These are phyloP conservation scores for Oncorhynchus nerka DNA, from an alignment of 2,113 vertebrate genomes.

Conservation along the genomic window DNA sequence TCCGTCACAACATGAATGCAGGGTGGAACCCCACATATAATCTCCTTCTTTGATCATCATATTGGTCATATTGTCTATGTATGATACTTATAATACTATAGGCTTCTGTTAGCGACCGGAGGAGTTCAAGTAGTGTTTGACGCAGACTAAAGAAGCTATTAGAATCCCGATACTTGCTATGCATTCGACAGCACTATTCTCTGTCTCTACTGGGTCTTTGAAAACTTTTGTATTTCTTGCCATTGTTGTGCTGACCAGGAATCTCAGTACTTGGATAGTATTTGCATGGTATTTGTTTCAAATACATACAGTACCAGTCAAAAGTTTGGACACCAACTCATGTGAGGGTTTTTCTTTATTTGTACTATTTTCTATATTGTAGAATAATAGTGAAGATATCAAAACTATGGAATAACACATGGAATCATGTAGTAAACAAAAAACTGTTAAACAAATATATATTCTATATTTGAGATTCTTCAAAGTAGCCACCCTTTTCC, in stretches of 20 bases:
- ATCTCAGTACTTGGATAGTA: not conserved
- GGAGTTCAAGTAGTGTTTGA: not conserved
- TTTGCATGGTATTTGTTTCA: not conserved
- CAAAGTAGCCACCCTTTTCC: too few species aligned
- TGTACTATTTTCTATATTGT: too few species aligned
- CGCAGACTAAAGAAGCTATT: not conserved
- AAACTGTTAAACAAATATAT: too few species aligned
- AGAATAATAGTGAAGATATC: too few species aligned
- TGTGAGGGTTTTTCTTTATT: too few species aligned
- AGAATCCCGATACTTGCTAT: not conserved
- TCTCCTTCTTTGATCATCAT: not conserved
- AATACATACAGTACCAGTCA: too few species aligned
- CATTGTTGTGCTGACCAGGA: not conserved
- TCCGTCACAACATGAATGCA: constrained; percentile 33
- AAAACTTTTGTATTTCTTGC: not conserved
- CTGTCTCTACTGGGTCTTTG: not conserved
- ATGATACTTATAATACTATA: not conserved
- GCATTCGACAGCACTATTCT: not conserved
- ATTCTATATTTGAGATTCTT: too few species aligned
- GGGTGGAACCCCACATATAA: constrained; percentile 2
- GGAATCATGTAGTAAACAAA: too few species aligned
- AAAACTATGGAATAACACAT: too few species aligned
- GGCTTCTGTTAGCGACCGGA: not conserved
- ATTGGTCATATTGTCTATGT: not conserved
- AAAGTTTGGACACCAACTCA: too few species aligned